Conservation (phyloP, 2,888 invertebrate species). For the Cotesia congregata region DNA sequence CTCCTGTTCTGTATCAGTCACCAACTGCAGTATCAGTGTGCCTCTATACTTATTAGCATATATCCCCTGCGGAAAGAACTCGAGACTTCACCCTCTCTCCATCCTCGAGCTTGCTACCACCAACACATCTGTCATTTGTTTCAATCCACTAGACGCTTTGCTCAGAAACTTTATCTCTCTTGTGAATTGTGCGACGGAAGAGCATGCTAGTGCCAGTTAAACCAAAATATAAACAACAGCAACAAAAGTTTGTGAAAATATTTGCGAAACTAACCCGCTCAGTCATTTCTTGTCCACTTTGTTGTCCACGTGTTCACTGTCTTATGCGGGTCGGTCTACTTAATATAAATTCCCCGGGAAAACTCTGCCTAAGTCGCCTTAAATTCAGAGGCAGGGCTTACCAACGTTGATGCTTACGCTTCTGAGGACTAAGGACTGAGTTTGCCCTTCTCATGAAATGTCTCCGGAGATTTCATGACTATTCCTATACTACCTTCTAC, state of each 20-base stretch:
- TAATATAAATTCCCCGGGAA: neutral
- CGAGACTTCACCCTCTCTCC: constrained; percentile 45
- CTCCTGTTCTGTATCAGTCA: neutral
- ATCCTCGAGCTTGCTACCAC: constrained; percentile 10
- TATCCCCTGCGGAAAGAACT: constrained; percentile 43
- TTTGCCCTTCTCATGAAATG: constrained; percentile 22
- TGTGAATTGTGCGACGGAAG: constrained; percentile 6
- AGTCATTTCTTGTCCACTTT: neutral
- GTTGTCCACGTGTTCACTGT: neutral
- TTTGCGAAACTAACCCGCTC: neutral
- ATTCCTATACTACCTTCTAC: constrained; percentile 35
- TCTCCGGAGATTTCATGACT: constrained; percentile 47
- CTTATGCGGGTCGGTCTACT: neutral
- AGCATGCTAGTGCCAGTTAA: neutral
- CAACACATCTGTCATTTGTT: constrained; percentile 11
- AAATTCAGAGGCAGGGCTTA: neutral
- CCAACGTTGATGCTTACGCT: neutral
- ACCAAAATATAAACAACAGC: neutral
- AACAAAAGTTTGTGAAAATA: neutral
- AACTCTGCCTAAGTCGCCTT: neutral
- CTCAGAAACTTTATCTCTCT: constrained; percentile 20
- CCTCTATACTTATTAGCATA: constrained; percentile 44
- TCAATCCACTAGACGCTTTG: constrained; percentile 12
- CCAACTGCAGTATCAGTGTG: constrained; percentile 22
- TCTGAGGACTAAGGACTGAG: neutral